Evolutionary conservation across 2,113 vertebrate genomes (phyloP).

Genomic region (Trochalopteron elliotii): DNA sequence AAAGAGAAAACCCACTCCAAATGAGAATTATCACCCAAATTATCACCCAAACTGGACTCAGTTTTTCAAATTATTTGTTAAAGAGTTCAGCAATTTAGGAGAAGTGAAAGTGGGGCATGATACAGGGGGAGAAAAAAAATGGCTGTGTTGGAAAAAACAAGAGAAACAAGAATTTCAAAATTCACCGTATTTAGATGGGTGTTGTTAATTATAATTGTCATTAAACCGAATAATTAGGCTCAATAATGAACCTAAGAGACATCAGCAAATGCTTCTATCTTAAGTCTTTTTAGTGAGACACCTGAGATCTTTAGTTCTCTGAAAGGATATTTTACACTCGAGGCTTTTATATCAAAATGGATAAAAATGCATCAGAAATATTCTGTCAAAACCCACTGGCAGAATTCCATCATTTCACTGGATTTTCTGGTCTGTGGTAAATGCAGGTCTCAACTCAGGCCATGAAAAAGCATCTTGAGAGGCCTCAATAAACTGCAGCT

Average conservation of each 20-base stretch:
- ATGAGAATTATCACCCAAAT: fast-evolving
- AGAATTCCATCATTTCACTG: not conserved
- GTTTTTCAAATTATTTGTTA: not conserved
- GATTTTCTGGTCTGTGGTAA: not conserved
- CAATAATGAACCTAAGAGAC: not conserved
- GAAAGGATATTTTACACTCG: not conserved
- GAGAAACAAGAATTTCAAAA: not conserved
- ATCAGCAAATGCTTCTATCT: not conserved
- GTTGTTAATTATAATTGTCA: not conserved
- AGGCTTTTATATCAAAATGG: not conserved
- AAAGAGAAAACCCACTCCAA: not conserved
- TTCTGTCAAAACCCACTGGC: not conserved
- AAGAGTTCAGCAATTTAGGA: not conserved
- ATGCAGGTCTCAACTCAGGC: not conserved
- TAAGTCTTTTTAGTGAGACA: not conserved
- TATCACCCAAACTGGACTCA: fast-evolving
- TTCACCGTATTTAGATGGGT: not conserved
- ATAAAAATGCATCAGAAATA: fast-evolving
- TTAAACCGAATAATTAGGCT: not conserved
- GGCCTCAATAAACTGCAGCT: not conserved
- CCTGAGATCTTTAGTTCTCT: fast-evolving
- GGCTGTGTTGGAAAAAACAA: fast-evolving
- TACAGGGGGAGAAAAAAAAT: fast-evolving
- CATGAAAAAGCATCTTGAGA: not conserved
- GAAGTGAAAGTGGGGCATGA: not conserved